Evolutionary conservation across 1,140 invertebrate genomes (phyloP), one percentile per base, ranked within the genome.

Genomic region (Temnothorax curvispinosus): DNA sequence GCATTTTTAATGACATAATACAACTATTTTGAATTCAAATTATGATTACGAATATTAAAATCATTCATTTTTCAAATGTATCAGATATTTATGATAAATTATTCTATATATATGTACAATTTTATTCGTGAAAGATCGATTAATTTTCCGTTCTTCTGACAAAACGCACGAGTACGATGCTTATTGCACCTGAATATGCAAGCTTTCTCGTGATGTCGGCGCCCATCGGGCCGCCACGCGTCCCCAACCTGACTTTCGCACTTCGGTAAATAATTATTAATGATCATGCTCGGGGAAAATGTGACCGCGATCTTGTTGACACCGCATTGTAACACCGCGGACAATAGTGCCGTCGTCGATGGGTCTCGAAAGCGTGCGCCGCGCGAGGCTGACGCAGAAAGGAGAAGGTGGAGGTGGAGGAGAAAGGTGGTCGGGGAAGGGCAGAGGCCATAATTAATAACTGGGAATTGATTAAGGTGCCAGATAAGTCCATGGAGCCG

Each of bases 391-490:
- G 75, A 85, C 62, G 86, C 41, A 74, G 88, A 76, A 87, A 62
- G 69, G 72, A 44, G 47, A n/a, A 47, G 50, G 62, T n/a, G 52
- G 6, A n/a, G 56, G 35, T 11, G 35, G 75, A 90, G 90, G 90
- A 86, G 92, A 81, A 5, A 6, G 87, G 27, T 6, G 54, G 65
- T 7, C n/a, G 65, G 64, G 62, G 72, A 54, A 88, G 90, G 84
- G 71, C 82, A 85, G 89, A 86, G 67, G 90, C 90, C 89, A 93
- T 95, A 95, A 95, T 95, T 95, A 95, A 95, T 95, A 95, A 94
- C 93, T 93, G 91, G 89, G 92, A 93, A 95, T 94, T 95, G 94
- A 95, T 95, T 95, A 95, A 94, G 94, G 93, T 94, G 94, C 95
- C 94, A 95, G 93, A 95, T 93, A 93, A 93, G 90, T 93, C 90